These are phyloP conservation scores for Cylas formicarius DNA, from an alignment of 1,140 invertebrate species.

Conservation along the genomic window DNA sequence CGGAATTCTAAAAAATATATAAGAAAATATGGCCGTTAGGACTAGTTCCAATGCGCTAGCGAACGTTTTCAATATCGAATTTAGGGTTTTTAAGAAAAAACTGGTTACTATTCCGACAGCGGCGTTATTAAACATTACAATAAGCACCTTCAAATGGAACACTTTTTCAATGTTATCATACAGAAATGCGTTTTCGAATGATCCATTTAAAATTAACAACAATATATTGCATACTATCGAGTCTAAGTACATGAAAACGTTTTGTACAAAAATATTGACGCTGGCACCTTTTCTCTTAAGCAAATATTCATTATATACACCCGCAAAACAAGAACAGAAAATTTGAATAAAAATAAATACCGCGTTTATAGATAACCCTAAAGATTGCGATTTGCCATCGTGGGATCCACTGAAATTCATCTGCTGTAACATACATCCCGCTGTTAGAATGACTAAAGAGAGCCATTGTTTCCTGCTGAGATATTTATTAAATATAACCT, in stretches of 20 bases:
- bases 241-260: constrained; percentile 93
- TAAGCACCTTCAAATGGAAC: constrained; percentile 61
- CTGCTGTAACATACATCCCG: constrained; percentile 90
- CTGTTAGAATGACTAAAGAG: constrained; percentile 75
- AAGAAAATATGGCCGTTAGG: constrained; percentile 85
- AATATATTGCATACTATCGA: constrained; percentile 84
- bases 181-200: constrained; percentile 53
- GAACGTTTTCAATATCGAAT: constrained; percentile 95
- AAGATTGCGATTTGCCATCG: constrained; percentile 43
- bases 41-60: constrained; percentile 89
- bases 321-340: constrained; percentile 87
- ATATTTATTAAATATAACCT: constrained; percentile 82
- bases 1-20: constrained; percentile 80
- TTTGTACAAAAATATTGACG: constrained; percentile 88
- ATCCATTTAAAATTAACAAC: constrained; percentile 59
- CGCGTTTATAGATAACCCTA: constrained; percentile 60
- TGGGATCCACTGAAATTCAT: constrained; percentile 49
- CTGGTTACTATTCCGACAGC: constrained; percentile 89
- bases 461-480: constrained; percentile 82
- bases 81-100: constrained; percentile 86
- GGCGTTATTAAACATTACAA: constrained; percentile 85
- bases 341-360: constrained; percentile 75
- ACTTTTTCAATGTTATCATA: constrained; percentile 50
- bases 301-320: constrained; percentile 94
- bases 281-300: constrained; percentile 77